A percentile compares a stretch with the other conserved stretches of the same genome.
Evolutionary conservation across 2,113 vertebrate genomes (phyloP).

Genomic region (Haemorhous mexicanus): DNA sequence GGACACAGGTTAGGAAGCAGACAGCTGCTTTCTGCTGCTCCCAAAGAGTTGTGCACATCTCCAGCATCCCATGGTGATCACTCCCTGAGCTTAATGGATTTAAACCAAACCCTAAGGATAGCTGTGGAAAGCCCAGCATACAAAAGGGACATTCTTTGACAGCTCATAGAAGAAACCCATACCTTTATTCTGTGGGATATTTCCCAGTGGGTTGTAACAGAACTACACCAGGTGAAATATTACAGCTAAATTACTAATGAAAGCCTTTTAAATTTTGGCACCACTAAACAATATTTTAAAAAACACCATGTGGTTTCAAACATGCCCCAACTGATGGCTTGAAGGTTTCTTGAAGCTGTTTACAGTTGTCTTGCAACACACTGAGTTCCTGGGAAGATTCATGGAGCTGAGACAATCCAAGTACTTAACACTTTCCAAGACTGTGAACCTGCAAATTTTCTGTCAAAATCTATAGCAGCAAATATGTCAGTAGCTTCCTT

Average conservation of each 20-base stretch:
- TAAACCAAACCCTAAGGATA: neutral
- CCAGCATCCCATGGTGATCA: neutral
- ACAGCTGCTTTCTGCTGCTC: neutral
- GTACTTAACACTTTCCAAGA: neutral
- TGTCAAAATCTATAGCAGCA: constrained; percentile 6
- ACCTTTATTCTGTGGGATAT: neutral
- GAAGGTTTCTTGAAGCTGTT: constrained; percentile 1
- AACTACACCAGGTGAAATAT: neutral
- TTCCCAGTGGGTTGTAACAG: neutral
- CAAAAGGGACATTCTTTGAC: neutral
- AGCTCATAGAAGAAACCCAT: neutral
- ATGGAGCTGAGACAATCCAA: neutral
- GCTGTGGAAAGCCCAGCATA: neutral
- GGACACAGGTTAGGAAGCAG: neutral
- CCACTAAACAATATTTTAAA: neutral
- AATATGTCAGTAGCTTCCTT: neutral
- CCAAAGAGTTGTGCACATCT: neutral
- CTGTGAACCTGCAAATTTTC: neutral
- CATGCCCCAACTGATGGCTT: neutral
- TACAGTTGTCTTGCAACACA: constrained; percentile 8
- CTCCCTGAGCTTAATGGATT: neutral
- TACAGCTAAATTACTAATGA: neutral
- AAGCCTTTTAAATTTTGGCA: neutral
- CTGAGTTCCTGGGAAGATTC: neutral
- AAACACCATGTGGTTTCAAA: neutral